Base-by-base conservation (phyloP, 1,140 invertebrate genomes). In the Aphaenogaster ashmeadi region DNA sequence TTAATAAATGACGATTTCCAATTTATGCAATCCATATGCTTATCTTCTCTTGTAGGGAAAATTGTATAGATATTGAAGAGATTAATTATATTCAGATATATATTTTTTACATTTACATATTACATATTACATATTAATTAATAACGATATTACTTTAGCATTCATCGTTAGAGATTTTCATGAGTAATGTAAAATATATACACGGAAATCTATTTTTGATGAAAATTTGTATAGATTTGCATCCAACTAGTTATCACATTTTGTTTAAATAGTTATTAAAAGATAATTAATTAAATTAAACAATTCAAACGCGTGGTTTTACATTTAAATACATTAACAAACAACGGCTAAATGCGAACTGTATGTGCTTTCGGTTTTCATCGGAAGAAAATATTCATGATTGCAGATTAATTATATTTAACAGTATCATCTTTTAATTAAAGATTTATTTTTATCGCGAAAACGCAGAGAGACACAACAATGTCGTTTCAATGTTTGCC, bases 191-290 rank as follows among this genome's bases (percentile, higher is more conserved):
- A 27, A 54, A 50, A 38, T 41, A 41, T 18, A 47, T 47, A 18
- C 2, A 6, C 9, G 21, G 18, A 41, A 67, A 66, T 69, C 36
- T 80, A 52, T 18, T 54, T 80, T 80, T 47, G 8, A 67, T 67
- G 36, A 54, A 69, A 80, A 69, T 67, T 80, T 41, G 9, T n/a
- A 33, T 47, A 21, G 41, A 62, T 77, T 44, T 77, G 7, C 8
- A 8, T 77, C 18, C 6, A 75, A 41, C 18, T 72, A 72, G n/a
- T 72, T 52, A 50, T 50, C 52, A 36, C 15, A 72, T 72, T 72
- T 77, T 15, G n/a, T 77, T 60, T 0, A 62, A 62, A 62, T 36
- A 58, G n/a, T 33, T 69, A 60, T 67, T 50, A 54, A 80, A n/a
- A 67, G 27, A 38, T 36, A 67, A 52, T 80, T 64, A 64, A 79